phyloP scores from a whole-genome alignment of 2,797 vertebrate genomes.

The Coregonus sp. region DNA sequence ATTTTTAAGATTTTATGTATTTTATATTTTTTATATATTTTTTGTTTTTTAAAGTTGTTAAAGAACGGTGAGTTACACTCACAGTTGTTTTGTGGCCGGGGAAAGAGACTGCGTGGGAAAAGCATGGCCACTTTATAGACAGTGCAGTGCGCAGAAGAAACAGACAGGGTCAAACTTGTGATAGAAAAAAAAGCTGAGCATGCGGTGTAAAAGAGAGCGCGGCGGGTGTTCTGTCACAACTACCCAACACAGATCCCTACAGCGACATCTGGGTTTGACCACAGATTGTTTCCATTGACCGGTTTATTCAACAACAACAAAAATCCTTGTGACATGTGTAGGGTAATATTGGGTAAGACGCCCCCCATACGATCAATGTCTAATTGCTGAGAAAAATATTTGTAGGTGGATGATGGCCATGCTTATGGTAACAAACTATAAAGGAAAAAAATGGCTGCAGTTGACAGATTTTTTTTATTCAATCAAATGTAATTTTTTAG shows the following conservation, averaged over 20 bases:
- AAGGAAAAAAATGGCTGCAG: no score
- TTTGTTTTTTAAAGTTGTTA: constrained; percentile 76
- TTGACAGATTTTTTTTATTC: no score
- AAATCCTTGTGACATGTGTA: no score
- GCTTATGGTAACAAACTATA: no score
- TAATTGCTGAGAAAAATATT: no score
- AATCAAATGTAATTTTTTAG: no score
- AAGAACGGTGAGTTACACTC: constrained; percentile 82
- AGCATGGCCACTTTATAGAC: constrained; percentile 79
- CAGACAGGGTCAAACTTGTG: constrained; percentile 69
- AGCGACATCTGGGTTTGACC: constrained; percentile 75
- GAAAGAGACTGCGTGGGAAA: constrained; percentile 78
- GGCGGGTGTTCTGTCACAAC: constrained; percentile 42
- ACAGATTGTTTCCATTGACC: not conserved
- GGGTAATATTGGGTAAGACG: not conserved
- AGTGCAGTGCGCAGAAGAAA: constrained; percentile 70
- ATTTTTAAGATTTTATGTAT: constrained; percentile 76
- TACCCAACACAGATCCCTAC: constrained; percentile 60
- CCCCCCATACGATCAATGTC: no score
- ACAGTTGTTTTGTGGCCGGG: constrained; percentile 77
- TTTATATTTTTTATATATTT: constrained; percentile 75
- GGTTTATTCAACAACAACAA: no score
- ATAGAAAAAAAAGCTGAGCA: constrained; percentile 50
- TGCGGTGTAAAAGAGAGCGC: constrained; percentile 69
- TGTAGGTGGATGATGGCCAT: no score